A percentile compares a stretch with the other conserved stretches of the same genome.
phyloP scores from a whole-genome alignment of 2,113 vertebrate species.

The Tyrannus savana region DNA sequence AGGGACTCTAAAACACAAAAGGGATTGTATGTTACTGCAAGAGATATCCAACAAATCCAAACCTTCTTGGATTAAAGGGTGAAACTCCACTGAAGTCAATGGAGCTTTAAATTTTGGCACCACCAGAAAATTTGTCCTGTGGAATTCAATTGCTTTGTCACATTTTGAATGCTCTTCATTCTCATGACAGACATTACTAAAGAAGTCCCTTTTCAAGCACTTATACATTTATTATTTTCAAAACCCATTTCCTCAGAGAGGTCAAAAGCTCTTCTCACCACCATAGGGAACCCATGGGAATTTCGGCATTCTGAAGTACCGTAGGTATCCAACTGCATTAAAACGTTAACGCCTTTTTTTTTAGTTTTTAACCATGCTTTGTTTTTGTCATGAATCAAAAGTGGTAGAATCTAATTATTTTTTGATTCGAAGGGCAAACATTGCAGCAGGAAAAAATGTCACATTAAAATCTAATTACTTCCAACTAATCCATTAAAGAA shows the following conservation, averaged over 20 bases:
- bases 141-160: not conserved
- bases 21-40: not conserved
- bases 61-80: not conserved
- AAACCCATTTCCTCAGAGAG: conserved; percentile 43
- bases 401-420: not conserved
- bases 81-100: conserved; percentile 68
- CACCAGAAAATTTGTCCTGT: not conserved
- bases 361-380: not conserved
- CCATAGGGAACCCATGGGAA: not conserved
- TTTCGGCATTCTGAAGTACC: not conserved
- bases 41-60: not conserved
- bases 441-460: conserved; percentile 25
- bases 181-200: not conserved
- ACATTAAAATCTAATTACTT: not conserved
- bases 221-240: conserved; percentile 3
- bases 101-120: conserved; percentile 36
- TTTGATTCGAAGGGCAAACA: not conserved
- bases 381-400: not conserved
- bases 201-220: not conserved
- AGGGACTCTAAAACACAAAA: not conserved
- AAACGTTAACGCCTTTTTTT: not conserved
- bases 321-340: not conserved
- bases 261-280: conserved; percentile 55
- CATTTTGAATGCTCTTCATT: conserved; percentile 24
- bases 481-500: not conserved